Conservation (phyloP, 2,888 invertebrate species). For the Phaedon cochleariae region DNA sequence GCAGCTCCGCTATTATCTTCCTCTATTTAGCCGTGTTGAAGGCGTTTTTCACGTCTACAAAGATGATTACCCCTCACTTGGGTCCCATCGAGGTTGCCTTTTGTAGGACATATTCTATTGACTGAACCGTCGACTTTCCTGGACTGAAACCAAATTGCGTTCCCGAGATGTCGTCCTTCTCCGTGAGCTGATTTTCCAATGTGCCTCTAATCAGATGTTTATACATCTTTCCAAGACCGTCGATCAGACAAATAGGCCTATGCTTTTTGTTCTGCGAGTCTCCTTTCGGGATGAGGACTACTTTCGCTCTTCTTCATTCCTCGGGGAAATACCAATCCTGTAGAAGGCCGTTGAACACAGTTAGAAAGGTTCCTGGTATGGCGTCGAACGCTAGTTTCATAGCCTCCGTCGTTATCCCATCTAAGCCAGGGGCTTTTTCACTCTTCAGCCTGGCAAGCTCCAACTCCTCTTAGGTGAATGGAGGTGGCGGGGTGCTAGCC, state of each 20-base stretch:
- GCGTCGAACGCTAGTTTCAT: neutral
- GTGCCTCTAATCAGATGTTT: neutral
- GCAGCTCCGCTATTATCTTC: too few relatives aligned
- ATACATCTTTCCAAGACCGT: neutral
- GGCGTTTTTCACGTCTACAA: too few relatives aligned
- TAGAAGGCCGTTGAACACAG: too few relatives aligned
- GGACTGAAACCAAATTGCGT: too few relatives aligned
- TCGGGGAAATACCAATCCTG: neutral
- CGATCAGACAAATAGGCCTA: neutral
- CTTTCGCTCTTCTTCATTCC: neutral
- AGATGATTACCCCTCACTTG: too few relatives aligned
- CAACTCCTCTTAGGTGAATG: neutral
- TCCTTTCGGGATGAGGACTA: neutral
- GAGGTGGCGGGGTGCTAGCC: neutral
- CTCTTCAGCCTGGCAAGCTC: neutral
- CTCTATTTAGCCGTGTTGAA: too few relatives aligned
- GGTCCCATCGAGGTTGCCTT: too few relatives aligned
- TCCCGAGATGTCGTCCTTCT: too few relatives aligned
- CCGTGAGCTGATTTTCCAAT: neutral
- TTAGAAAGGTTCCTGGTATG: too few relatives aligned
- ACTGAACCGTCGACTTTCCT: too few relatives aligned
- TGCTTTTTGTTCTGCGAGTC: neutral
- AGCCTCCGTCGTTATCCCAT: slow-evolving; percentile 9
- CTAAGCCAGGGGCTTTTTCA: slow-evolving; percentile 8
- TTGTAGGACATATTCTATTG: too few relatives aligned